Conservation (phyloP, 2,888 invertebrate genomes). For the Clitarchus hookeri region DNA sequence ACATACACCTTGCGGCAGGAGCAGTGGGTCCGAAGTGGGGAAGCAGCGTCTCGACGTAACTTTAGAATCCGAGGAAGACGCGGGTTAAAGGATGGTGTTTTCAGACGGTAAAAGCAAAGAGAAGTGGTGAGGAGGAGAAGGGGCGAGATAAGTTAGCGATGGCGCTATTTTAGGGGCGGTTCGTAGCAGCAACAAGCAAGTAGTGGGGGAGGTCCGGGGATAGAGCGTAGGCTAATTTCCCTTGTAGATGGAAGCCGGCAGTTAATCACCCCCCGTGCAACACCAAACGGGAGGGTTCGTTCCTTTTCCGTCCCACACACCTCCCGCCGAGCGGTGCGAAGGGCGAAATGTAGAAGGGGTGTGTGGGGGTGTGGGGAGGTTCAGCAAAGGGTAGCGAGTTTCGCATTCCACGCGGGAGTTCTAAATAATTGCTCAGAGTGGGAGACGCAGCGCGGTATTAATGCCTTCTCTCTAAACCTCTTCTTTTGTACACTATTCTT, state of each 20-base stretch:
- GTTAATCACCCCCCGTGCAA: not conserved
- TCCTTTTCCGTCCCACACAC: not conserved
- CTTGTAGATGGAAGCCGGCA: constrained; percentile 5
- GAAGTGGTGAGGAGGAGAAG: not conserved
- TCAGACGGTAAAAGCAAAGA: not conserved
- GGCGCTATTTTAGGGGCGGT: constrained; percentile 14
- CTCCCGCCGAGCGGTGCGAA: not conserved
- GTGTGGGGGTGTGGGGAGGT: not conserved
- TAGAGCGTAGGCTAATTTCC: constrained; percentile 14
- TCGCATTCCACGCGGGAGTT: not conserved
- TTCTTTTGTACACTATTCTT: not conserved
- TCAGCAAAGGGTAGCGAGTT: not conserved
- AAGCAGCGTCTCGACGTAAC: not conserved
- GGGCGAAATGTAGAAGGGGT: not conserved
- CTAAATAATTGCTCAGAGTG: not conserved
- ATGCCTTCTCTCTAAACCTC: constrained; percentile 1
- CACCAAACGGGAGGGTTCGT: not conserved
- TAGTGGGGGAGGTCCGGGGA: not conserved
- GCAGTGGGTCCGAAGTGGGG: not conserved
- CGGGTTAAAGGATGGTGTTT: not conserved
- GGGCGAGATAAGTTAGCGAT: not conserved
- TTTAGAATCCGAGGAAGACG: not conserved
- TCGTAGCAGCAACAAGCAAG: not conserved
- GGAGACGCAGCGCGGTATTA: not conserved
- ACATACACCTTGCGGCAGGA: not conserved